Evolutionary conservation across 2,113 vertebrate species (phyloP).

Genomic region (Anthoscopus minutus): DNA sequence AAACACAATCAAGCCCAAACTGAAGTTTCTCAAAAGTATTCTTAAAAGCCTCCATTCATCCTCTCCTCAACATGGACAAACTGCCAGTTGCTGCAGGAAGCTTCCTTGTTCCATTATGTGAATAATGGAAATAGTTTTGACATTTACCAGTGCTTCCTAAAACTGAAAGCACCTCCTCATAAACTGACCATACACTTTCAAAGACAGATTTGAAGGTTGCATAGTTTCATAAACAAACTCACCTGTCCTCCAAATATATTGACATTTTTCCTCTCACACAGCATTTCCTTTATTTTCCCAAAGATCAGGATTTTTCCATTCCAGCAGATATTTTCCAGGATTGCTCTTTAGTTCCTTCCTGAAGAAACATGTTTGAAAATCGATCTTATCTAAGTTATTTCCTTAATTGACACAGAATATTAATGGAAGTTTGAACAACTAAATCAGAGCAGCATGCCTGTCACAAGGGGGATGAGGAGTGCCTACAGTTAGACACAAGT

Average conservation of each 20-base stretch:
- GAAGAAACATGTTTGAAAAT: constrained; percentile 16
- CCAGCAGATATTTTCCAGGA: neutral
- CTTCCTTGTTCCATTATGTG: rapidly evolving
- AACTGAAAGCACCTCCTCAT: neutral
- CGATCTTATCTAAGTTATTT: constrained; percentile 35
- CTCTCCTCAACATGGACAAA: neutral
- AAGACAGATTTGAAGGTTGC: neutral
- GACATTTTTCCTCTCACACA: neutral
- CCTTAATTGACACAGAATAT: constrained; percentile 9
- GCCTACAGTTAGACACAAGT: neutral
- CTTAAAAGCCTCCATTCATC: neutral
- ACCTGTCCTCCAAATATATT: neutral
- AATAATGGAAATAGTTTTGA: neutral
- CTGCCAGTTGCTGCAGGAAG: neutral
- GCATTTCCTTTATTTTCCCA: neutral
- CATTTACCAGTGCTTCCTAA: neutral
- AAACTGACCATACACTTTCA: neutral
- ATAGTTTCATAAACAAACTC: neutral
- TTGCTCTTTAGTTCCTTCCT: neutral
- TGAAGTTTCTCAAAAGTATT: neutral
- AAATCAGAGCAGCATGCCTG: neutral
- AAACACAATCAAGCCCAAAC: neutral
- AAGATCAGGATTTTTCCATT: constrained; percentile 8
- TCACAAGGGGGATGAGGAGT: neutral
- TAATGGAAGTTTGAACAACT: neutral